Conservation (phyloP, 2,797 vertebrate genomes). For the Cyprinodon diabolis region DNA sequence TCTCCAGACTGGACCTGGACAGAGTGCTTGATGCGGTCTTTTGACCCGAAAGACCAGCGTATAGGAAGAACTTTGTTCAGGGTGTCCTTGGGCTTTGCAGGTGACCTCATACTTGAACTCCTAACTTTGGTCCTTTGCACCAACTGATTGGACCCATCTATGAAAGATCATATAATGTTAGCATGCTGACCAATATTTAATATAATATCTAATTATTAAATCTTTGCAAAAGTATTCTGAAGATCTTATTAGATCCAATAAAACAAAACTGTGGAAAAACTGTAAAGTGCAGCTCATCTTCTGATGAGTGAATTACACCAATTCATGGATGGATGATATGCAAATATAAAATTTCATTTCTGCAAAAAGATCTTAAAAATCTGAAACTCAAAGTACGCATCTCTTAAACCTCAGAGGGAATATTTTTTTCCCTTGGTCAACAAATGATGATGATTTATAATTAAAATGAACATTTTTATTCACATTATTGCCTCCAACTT, state of each 20-base stretch:
- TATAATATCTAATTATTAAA: neutral
- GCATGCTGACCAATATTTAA: neutral
- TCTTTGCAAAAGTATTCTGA: neutral
- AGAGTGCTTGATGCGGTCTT: constrained; percentile 74
- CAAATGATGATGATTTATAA: no score
- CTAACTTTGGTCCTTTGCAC: constrained; percentile 78
- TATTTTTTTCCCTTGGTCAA: no score
- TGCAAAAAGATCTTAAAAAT: no score
- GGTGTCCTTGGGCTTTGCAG: constrained; percentile 74
- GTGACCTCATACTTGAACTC: constrained; percentile 86
- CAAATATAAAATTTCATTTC: no score
- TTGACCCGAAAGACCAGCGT: constrained; percentile 86
- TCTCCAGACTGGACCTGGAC: constrained; percentile 69
- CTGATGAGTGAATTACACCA: no score
- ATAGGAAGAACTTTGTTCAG: constrained; percentile 81
- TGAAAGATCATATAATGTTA: neutral
- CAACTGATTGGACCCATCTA: constrained; percentile 81
- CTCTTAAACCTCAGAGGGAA: no score
- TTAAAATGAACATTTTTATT: no score
- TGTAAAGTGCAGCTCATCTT: no score
- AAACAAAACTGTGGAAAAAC: neutral
- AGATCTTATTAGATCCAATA: neutral
- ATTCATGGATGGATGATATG: no score
- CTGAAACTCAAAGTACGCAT: no score
- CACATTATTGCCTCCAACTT: no score